phyloP scores from a whole-genome alignment of 1,140 invertebrate species.

The Drosophila ananassae region DNA sequence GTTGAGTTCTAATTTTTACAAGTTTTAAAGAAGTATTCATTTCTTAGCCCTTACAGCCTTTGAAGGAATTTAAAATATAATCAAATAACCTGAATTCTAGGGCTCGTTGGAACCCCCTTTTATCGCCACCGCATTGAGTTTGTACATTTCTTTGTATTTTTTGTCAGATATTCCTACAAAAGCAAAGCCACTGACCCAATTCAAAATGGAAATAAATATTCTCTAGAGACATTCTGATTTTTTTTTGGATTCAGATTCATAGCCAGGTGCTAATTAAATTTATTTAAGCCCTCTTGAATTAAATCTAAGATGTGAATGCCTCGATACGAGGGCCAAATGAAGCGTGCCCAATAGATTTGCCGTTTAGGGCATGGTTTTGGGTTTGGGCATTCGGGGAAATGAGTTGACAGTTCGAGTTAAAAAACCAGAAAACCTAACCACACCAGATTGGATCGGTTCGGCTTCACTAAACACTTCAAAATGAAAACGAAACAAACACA shows the following conservation, averaged over 20 bases:
- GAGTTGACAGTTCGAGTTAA: slow-evolving; percentile 52
- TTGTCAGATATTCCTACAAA: not conserved
- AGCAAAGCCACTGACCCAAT: slow-evolving; percentile 65
- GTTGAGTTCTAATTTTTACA: no score
- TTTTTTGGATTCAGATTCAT: slow-evolving; percentile 26
- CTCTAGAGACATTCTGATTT: slow-evolving; percentile 12
- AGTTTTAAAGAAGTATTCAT: no score
- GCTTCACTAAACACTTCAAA: slow-evolving; percentile 1
- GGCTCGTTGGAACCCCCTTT: slow-evolving; percentile 14
- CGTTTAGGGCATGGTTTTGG: slow-evolving; percentile 34
- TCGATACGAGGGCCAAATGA: slow-evolving; percentile 51
- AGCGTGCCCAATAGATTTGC: slow-evolving; percentile 68
- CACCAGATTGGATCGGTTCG: slow-evolving; percentile 17
- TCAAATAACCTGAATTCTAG: not conserved
- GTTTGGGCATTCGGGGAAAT: slow-evolving; percentile 38
- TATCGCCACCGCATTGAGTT: slow-evolving; percentile 45
- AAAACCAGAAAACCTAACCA: slow-evolving; percentile 25
- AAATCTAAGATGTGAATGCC: slow-evolving; percentile 47
- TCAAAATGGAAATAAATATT: slow-evolving; percentile 43
- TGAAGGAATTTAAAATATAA: not conserved
- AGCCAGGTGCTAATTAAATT: slow-evolving; percentile 77
- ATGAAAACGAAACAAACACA: not conserved
- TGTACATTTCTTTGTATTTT: slow-evolving; percentile 10
- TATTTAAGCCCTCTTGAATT: slow-evolving; percentile 44
- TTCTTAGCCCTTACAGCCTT: not conserved